Evolutionary conservation across 37 sponge, comb jelly and placozoan genomes (phyloP).

Genomic region (Trichoplax adhaerens): DNA sequence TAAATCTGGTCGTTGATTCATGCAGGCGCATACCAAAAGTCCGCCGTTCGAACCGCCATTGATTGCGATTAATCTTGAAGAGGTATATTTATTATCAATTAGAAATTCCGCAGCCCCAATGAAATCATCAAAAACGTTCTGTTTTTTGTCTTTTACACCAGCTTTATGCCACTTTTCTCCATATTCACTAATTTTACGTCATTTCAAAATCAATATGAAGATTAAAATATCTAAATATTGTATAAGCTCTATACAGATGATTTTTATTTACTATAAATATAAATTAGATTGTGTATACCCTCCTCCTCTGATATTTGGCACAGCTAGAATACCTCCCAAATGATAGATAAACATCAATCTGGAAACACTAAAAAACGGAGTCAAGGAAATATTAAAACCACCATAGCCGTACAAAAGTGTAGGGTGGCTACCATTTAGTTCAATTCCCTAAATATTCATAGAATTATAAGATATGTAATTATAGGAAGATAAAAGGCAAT

Average conservation of each 20-base stretch:
- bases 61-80: constrained; percentile 41
- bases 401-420: constrained; percentile 87
- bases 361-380: constrained; percentile 55
- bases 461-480: too few relatives aligned
- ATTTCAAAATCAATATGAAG: too few relatives aligned
- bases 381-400: constrained; percentile 88
- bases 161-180: constrained; percentile 87
- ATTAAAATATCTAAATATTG: too few relatives aligned
- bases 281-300: constrained; percentile 26
- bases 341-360: constrained; percentile 79
- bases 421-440: constrained; percentile 63
- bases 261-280: too few relatives aligned
- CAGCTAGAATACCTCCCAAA: constrained; percentile 62
- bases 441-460: constrained; percentile 6
- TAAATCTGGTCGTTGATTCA: constrained; percentile 92
- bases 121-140: constrained; percentile 96
- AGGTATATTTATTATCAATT: constrained; percentile 44
- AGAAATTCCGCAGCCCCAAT: constrained; percentile 76
- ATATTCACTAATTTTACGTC: constrained; percentile 53
- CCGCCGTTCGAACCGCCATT: constrained; percentile 96
- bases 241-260: too few relatives aligned
- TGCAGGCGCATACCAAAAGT: constrained; percentile 80
- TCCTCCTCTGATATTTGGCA: constrained; percentile 88
- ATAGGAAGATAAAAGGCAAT: background rate
- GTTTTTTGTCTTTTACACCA: constrained; percentile 70